Base-by-base conservation (phyloP, 2,888 invertebrate genomes). In the Metellina segmentata region DNA sequence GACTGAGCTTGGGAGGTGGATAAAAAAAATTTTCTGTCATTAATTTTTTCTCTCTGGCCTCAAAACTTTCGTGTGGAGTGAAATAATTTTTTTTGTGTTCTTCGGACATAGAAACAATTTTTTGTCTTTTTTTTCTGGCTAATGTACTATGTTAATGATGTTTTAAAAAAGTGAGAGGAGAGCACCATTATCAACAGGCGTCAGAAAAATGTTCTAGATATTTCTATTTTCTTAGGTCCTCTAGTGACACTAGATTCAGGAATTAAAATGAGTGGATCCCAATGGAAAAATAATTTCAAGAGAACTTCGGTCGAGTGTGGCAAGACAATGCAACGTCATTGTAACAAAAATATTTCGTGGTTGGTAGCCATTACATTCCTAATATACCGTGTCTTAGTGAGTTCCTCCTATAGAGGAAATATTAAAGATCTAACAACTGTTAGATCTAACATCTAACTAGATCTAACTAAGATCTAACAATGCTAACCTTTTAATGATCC, bases 151-250 rank as follows among this genome's bases (percentile, higher is more conserved):
- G 69, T 49, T 86, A 86, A 86, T 78, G 86, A 86, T 61, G 70
- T 86, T 86, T 78, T 78, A 61, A 52, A 51, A 52, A 86, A 52
- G 13, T 70, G 69, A 85, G 48, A 52, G 34, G 34, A 19, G 49
- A 9, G 83, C 52, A 70, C 61, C 49, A 51, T 70, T 78, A 86
- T 86, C 86, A 86, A 86, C 86, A 69, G 70, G 86, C 77, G 86
- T 78, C 85, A 85, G 74, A 34, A 74, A 72, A 13, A n/a, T 34
- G 71, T 83, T 72, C 70, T 34, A 53, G 52, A 79, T 61, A 61
- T 61, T 61, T 61, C 61, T 61, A 61, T 61, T 61, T 61, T 61
- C 61, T 61, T 61, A 61, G 16, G 9, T 61, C 13, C 16, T 61
- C 61, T 61, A 16, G 61, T 61, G 61, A 61, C 61, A 61, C 16